phyloP scores from a whole-genome alignment of 2,797 vertebrate species.

The Babyrousa celebensis region DNA sequence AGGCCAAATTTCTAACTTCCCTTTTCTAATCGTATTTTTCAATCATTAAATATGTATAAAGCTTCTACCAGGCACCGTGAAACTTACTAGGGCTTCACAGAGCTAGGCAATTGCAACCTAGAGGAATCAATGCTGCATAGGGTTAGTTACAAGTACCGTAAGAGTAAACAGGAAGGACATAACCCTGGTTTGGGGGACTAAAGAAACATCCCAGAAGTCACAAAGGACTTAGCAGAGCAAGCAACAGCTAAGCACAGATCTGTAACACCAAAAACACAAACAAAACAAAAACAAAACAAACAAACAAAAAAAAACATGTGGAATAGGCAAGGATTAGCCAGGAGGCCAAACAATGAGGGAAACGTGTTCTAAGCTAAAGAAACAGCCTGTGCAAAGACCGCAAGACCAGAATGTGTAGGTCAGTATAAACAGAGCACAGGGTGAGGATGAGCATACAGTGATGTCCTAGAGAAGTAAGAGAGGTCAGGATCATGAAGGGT shows the following conservation, averaged over 20 bases:
- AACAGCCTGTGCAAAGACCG: neutral
- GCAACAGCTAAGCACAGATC: neutral
- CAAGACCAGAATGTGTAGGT: neutral
- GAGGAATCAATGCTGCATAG: neutral
- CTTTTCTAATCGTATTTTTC: neutral
- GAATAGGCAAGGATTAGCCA: neutral
- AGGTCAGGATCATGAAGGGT: neutral
- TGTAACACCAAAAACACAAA: neutral
- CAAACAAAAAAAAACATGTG: neutral
- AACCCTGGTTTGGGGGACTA: neutral
- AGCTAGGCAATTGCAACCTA: neutral
- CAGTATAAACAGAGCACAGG: neutral
- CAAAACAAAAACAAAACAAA: no score
- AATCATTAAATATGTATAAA: constrained; percentile 39
- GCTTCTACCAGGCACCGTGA: neutral
- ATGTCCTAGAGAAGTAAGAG: neutral
- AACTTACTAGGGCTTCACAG: neutral
- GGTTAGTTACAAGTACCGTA: neutral
- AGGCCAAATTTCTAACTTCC: neutral
- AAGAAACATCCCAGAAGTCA: neutral
- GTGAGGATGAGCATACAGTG: neutral
- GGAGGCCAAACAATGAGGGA: neutral
- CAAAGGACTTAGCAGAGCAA: neutral
- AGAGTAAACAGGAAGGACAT: neutral
- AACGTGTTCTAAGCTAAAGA: neutral